Evolutionary conservation across 2,797 vertebrate genomes (phyloP), one percentile per base, ranked within the genome.

Genomic region (Propithecus deckenii): DNA sequence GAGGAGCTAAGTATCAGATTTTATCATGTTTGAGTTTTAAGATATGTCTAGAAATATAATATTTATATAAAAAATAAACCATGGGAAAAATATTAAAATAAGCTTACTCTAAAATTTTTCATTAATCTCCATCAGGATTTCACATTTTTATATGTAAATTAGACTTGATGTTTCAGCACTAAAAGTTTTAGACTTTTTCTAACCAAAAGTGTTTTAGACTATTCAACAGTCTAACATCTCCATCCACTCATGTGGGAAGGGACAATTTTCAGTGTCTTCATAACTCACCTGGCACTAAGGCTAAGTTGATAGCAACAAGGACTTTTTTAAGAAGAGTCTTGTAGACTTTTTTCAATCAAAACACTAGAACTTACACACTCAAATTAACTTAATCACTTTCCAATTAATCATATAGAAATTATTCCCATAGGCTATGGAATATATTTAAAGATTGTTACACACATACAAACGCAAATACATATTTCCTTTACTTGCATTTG

Each of bases 21-120:
- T 89, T 80, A 50, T 41, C 25, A 76, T 78, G 41, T 71, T 83
- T n/a, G 71, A 17, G 22, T 79, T 96, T 93, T 76, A 32, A 95
- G 72, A 43, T 74, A 78, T 17, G 1, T 74, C 30, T 59, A 87
- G 63, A 57, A 71, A 87, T 59, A 30, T 18, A 61, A 35, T 50
- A 65, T 80, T 93, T 89, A 65, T 83, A 0, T 85, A 76, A 69
- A 84, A 63, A 76, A 48, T 41, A 65, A 95, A 86, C 12, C 17
- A 32, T 71, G 28, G 23, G 30, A 69, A 65, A 79, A 92, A 76
- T 20, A 50, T 23, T 75, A n/a, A 92, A 72, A n/a, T 63, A 79
- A 85, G 59, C 22, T 18, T 7, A 18, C 4, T 35, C 4, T 41
- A 4, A 71, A 43, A 59, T 72, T 89, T 95, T 69, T 59, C 20